Conservation (phyloP, 30 jellyfish, hydroid and myxozoan genomes). For the Chrysaora quinquecirrha region DNA sequence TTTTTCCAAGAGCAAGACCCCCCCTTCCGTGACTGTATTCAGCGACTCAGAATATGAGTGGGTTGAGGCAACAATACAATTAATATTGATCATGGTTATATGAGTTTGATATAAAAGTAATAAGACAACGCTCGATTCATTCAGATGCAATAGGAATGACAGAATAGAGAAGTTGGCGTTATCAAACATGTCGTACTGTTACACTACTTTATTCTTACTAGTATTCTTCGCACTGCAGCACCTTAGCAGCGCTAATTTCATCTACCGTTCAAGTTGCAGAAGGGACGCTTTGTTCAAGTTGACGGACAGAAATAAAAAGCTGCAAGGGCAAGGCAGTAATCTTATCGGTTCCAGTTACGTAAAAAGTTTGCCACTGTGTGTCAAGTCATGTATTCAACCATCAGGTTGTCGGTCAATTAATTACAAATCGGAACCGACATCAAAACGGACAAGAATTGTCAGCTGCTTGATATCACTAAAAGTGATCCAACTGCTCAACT, state of each 20-base stretch:
- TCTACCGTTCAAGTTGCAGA: slow-evolving; percentile 23
- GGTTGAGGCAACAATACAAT: no score
- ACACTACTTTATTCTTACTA: no score
- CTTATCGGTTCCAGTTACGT: background rate
- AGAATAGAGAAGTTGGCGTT: no score
- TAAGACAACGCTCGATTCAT: no score
- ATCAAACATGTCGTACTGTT: no score
- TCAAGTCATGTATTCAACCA: slow-evolving; percentile 5
- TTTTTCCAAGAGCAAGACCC: no score
- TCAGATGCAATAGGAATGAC: background rate
- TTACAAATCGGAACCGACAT: slow-evolving; percentile 9
- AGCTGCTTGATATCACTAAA: slow-evolving; percentile 28
- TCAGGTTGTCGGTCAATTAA: slow-evolving; percentile 20
- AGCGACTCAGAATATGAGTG: no score
- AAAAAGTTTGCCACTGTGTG: slow-evolving; percentile 12
- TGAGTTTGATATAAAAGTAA: no score
- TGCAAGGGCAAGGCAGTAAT: background rate
- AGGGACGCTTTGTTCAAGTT: slow-evolving; percentile 38
- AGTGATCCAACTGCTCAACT: background rate
- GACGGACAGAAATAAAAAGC: slow-evolving; percentile 22
- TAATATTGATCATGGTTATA: no score
- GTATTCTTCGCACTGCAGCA: no score
- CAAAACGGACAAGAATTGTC: slow-evolving; percentile 26
- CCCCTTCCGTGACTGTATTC: no score
- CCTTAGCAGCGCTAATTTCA: no score